Conservation (phyloP, 1,140 invertebrate species). For the Helicoverpa zea region DNA sequence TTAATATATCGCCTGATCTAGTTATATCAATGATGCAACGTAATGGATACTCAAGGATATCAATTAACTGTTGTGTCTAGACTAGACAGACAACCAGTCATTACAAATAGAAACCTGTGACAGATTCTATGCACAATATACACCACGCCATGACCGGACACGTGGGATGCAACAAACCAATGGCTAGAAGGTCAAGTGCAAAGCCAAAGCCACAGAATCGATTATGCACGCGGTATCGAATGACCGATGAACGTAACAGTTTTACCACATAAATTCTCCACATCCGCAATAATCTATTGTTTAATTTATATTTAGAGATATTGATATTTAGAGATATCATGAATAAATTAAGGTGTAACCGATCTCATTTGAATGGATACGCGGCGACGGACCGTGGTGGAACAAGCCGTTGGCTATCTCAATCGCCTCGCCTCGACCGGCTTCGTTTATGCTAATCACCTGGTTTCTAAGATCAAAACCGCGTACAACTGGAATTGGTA, state of each 20-base stretch:
- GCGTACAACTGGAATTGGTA: conserved; percentile 53
- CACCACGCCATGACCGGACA: neutral
- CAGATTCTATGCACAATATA: conserved; percentile 8
- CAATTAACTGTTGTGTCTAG: neutral
- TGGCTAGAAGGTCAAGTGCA: conserved; percentile 70
- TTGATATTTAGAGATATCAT: conserved; percentile 49
- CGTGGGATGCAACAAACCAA: conserved; percentile 61
- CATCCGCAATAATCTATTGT: conserved; percentile 49
- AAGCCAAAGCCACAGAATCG: conserved; percentile 62
- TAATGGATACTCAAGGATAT: conserved; percentile 52
- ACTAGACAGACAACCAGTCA: neutral
- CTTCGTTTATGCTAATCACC: conserved; percentile 68
- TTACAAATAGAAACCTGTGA: neutral
- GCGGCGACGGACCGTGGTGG: conserved; percentile 45
- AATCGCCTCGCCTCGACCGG: conserved; percentile 58
- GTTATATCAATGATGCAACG: conserved; percentile 51
- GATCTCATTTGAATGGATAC: conserved; percentile 44
- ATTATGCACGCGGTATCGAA: conserved; percentile 56
- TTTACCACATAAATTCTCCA: conserved; percentile 42
- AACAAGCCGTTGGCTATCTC: conserved; percentile 57
- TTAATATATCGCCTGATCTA: conserved; percentile 51
- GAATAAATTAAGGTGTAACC: conserved; percentile 52
- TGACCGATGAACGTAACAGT: conserved; percentile 40
- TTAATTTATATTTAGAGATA: conserved; percentile 51
- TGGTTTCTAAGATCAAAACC: conserved; percentile 60